Conservation (phyloP, 2,797 vertebrate species). For the Holocentrus rufus region DNA sequence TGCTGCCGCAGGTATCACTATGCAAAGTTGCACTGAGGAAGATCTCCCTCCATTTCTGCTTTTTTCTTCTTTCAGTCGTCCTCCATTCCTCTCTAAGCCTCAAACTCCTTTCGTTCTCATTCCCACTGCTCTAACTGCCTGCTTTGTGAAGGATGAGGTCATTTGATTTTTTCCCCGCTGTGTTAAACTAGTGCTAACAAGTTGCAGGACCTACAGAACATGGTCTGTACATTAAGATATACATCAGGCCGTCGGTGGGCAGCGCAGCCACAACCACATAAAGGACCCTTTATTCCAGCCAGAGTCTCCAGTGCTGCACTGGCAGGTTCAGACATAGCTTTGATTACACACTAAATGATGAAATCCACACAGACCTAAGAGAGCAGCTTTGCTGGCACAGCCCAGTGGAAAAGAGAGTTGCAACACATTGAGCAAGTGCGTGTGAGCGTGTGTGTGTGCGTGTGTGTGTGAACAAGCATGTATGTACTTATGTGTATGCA, state of each 20-base stretch:
- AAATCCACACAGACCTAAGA: constrained; percentile 80
- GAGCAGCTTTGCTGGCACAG: constrained; percentile 76
- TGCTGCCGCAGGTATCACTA: neutral
- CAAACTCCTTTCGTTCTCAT: constrained; percentile 43
- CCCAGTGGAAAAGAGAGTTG: constrained; percentile 84
- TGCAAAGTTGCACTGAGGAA: constrained; percentile 25
- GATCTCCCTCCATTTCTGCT: constrained; percentile 17
- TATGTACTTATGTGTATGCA: constrained; percentile 52
- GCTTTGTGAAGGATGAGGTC: constrained; percentile 82
- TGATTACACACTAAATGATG: constrained; percentile 82
- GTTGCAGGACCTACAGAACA: constrained; percentile 81
- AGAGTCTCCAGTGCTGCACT: constrained; percentile 74
- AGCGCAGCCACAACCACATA: constrained; percentile 76
- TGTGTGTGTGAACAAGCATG: constrained; percentile 47
- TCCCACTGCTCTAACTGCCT: constrained; percentile 70
- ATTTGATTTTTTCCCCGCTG: constrained; percentile 74
- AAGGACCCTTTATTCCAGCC: constrained; percentile 80
- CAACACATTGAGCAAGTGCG: constrained; percentile 61
- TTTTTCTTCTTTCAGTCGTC: constrained; percentile 23
- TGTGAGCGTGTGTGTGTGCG: constrained; percentile 38
- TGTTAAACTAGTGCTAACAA: constrained; percentile 84
- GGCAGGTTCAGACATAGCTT: constrained; percentile 81
- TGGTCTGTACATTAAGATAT: constrained; percentile 83
- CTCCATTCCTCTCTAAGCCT: constrained; percentile 17
- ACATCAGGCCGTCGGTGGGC: constrained; percentile 80